Evolutionary conservation across 2,113 vertebrate species (phyloP).

Genomic region (human (Homo sapiens)): GRCh38 chr2:62799501-62800000

Average conservation of each 20-base stretch:
- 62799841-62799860: conserved; percentile 6
- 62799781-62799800: neutral
- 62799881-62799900: neutral
- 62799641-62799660: conserved; percentile 67
- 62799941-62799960: neutral
- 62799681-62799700: neutral
- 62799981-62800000: neutral
- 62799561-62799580: conserved; percentile 58
- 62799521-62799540: conserved; percentile 68
- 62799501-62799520: conserved; percentile 61
- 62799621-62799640: conserved; percentile 68
- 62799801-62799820: neutral
- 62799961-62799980: neutral
- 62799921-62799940: neutral
- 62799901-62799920: neutral
- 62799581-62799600: conserved; percentile 52
- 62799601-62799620: conserved; percentile 60
- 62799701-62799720: conserved; percentile 15
- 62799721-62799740: conserved; percentile 2
- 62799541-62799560: conserved; percentile 71
- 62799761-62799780: conserved; percentile 26
- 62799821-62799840: neutral
- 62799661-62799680: conserved; percentile 24
- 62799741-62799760: neutral
- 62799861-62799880: neutral